Evolutionary conservation across 2,888 invertebrate species (phyloP).

Genomic region (Agelastica alni): DNA sequence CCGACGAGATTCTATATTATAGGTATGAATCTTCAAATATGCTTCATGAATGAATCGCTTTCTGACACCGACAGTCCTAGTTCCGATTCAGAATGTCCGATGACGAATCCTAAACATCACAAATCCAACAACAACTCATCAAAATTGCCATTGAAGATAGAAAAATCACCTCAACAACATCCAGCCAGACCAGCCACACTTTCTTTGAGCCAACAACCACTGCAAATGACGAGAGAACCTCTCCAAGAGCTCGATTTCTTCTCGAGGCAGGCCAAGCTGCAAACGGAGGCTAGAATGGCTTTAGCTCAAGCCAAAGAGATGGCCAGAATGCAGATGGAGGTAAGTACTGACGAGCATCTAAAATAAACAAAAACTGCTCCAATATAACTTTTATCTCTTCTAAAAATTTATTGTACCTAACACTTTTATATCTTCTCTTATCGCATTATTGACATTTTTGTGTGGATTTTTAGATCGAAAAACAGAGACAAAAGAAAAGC

Average conservation of each 20-base stretch:
- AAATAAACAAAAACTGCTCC: too few species aligned
- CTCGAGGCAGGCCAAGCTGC: slow-evolving; percentile 78
- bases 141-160: slow-evolving; percentile 7
- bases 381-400: too few species aligned
- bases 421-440: too few species aligned
- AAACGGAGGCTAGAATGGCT: slow-evolving; percentile 86
- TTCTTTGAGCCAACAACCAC: slow-evolving; percentile 57
- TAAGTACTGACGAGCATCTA: too few species aligned
- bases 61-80: slow-evolving; percentile 81
- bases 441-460: too few species aligned
- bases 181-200: slow-evolving; percentile 49
- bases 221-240: slow-evolving; percentile 55
- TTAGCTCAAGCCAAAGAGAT: slow-evolving; percentile 88
- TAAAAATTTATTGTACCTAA: too few species aligned
- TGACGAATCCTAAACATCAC: slow-evolving; percentile 51
- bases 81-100: slow-evolving; percentile 69
- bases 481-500: slow-evolving; percentile 72
- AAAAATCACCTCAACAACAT: slow-evolving; percentile 12
- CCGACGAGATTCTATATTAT: slow-evolving; percentile 47
- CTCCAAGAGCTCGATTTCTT: slow-evolving; percentile 77
- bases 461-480: slow-evolving; percentile 64
- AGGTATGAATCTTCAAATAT: slow-evolving; percentile 94
- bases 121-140: slow-evolving; percentile 14
- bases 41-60: slow-evolving; percentile 92
- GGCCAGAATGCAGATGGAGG: slow-evolving; percentile 91